Conservation (phyloP, 2,888 invertebrate species). For the Chironomus riparius region DNA sequence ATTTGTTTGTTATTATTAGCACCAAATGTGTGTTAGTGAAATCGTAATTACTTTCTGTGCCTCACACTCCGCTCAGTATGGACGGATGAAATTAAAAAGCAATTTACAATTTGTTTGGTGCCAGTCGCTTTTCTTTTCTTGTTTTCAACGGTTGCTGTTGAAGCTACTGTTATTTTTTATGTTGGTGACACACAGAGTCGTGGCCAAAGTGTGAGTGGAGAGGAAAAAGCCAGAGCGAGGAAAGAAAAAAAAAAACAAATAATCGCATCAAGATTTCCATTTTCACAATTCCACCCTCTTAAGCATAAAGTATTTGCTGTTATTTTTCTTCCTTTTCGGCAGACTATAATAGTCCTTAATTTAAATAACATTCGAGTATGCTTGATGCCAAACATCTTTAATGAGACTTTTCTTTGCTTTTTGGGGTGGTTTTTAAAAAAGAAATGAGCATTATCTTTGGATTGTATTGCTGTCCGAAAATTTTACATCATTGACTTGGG, state of each 20-base stretch:
- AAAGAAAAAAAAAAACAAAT: conserved; percentile 1
- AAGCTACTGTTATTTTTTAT: neutral
- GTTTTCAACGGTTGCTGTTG: neutral
- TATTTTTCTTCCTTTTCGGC: neutral
- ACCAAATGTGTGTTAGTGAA: neutral
- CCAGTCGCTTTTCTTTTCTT: conserved; percentile 4
- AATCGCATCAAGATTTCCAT: neutral
- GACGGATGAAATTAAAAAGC: conserved; percentile 22
- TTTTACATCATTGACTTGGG: no score
- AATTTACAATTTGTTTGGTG: conserved; percentile 26
- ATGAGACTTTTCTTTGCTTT: no score
- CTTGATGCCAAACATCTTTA: no score
- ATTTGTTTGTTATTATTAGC: no score
- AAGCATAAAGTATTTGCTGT: neutral
- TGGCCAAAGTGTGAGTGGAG: conserved; percentile 21
- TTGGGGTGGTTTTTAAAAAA: no score
- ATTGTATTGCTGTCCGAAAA: no score
- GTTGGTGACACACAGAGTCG: conserved; percentile 22
- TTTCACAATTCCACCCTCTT: neutral
- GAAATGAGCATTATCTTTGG: no score
- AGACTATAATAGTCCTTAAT: no score
- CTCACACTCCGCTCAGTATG: neutral
- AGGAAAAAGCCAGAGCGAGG: neutral
- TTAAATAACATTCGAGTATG: no score
- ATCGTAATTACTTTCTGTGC: neutral